Percentiles rank a stretch among this genome's conserved stretches.
phyloP scores from a whole-genome alignment of 2,113 vertebrate genomes.

The Amphiprion percula region DNA sequence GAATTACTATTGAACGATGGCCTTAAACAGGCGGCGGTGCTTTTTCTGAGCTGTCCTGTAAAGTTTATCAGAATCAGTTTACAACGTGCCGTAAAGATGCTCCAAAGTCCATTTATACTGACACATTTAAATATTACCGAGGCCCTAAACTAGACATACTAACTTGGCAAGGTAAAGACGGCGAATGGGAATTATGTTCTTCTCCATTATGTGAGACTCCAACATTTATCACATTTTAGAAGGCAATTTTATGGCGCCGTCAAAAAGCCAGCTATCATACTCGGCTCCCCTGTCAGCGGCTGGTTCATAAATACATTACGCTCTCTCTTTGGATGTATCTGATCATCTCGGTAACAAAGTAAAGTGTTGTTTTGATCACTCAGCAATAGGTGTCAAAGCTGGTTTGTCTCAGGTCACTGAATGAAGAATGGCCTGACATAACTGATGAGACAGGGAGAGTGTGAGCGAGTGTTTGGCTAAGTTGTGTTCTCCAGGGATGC shows the following conservation, averaged over 20 bases:
- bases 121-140: slow-evolving; percentile 30
- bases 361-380: slow-evolving; percentile 63
- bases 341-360: slow-evolving; percentile 35
- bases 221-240: slow-evolving; percentile 62
- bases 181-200: slow-evolving; percentile 38
- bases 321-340: slow-evolving; percentile 40
- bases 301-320: slow-evolving; percentile 48
- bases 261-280: slow-evolving; percentile 53
- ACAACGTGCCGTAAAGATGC: background rate
- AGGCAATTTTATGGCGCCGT: slow-evolving; percentile 60
- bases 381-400: slow-evolving; percentile 50
- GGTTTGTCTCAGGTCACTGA: slow-evolving; percentile 54
- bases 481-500: slow-evolving; percentile 35
- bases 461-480: slow-evolving; percentile 12
- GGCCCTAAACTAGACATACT: slow-evolving; percentile 19
- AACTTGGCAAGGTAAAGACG: slow-evolving; percentile 42
- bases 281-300: slow-evolving; percentile 36
- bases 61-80: slow-evolving; percentile 17
- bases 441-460: slow-evolving; percentile 26
- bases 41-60: slow-evolving; percentile 24
- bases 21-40: background rate
- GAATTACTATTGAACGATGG: slow-evolving; percentile 7
- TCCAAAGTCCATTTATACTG: background rate
- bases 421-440: slow-evolving; percentile 42
- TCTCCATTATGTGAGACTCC: slow-evolving; percentile 30